Base-by-base conservation (phyloP, 2,888 invertebrate genomes). In the Microctonus aethiopoides region DNA sequence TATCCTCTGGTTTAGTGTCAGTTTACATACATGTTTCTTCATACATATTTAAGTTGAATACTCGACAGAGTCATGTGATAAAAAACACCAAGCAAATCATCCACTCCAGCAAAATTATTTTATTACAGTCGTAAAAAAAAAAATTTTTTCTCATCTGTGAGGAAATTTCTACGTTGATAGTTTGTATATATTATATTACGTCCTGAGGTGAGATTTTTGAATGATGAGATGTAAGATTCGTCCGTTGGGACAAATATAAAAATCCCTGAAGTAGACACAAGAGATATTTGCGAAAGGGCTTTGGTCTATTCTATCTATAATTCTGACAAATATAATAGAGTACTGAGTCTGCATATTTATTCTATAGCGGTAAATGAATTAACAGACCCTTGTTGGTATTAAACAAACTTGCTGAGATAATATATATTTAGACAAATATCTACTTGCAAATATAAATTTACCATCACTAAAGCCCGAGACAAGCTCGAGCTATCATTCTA, bases 241-340 rank as follows among this genome's bases (percentile, higher is more conserved):
- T 46, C 3, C 16, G 16, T 20, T 7, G 16, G 16, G 46, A 46
- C 1, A 46, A 46, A 46, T 29, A 65, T 26, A 10, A 24, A 13
- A 67, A 71, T 67, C 67, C 74, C 76, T 75, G 75, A 76, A 75
- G 74, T 3, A 77, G 77, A 74, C 78, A 16, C 78, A 75, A n/a
- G 80, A 81, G 80, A 81, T 81, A 81, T 80, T 80, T 78, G 75
- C 78, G 76, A 75, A 79, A 75, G 77, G 75, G 77, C 70, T 72
- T 71, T 62, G 41, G 68, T 72, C 71, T 67, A 67, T 61, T 64
- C 68, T 63, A 62, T 57, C 69, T 71, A 65, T 39, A 52, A 60
- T 46, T 54, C 65, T 66, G 51, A 56, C 56, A 61, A 70, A 70
- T 59, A 69, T n/a, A n/a, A 69, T 56, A n/a, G 62, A 26, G 61